Evolutionary conservation across 2,797 vertebrate genomes (phyloP), one percentile per base, ranked within the genome.

Genomic region (Triplophysa bombifrons): DNA sequence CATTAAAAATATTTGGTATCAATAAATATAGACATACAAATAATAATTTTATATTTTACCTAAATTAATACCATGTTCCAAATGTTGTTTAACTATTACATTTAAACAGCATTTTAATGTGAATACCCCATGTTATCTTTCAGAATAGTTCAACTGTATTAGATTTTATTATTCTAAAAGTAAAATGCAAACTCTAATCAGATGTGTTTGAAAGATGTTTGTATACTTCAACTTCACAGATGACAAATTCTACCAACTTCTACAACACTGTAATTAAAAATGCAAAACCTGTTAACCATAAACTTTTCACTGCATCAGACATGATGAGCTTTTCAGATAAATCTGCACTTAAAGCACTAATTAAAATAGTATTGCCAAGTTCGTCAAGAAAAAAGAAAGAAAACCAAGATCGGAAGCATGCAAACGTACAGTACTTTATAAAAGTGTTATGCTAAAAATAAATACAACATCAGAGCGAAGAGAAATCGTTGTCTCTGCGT

Each of bases 231-330:
- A 56, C 56, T 67, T 56, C 30, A 66, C 8, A 16, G 3, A 19
- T 41, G 16, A 75, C 17, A 25, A 76, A 67, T 30, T 11, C 41
- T 10, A 50, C 13, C 34, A 4, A 27, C 48, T 25, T 16, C 17
- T n/a, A 17, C 8, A 38, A 76, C 7, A 25, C 22, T 17, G 38
- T 46, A 11, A 60, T 48, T 41, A 19, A 9, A 77, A 77, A 60
- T 48, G 56, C 14, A 46, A 68, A 76, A 76, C 74, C 66, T 70
- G 75, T 77, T 41, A 77, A 77, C 66, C 66, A 51, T 20, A 38
- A 38, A 69, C 9, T 69, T 61, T 51, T 50, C 14, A 3, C n/a
- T 27, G 17, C 14, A 19, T 50, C 46, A 11, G 46, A 77, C 19
- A 8, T 9, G 10, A 50, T 38, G 4, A 61, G 9, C 20, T 70